Conservation (phyloP, 2,797 vertebrate species). For the Otolemur crassicaudatus region DNA sequence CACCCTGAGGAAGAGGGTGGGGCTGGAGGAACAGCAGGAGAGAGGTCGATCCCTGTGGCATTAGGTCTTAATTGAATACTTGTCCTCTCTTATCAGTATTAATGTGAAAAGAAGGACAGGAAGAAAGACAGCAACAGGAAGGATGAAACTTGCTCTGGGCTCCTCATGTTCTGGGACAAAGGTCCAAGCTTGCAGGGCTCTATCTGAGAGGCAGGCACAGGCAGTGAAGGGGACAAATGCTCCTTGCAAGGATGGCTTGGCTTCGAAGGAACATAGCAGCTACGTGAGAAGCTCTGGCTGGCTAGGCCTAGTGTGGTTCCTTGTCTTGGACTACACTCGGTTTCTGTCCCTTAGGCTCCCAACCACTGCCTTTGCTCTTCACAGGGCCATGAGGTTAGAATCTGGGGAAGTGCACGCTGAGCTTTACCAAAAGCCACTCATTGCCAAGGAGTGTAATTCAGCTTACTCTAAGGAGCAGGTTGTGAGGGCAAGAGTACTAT, state of each 20-base stretch:
- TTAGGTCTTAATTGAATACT: not conserved
- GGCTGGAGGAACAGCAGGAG: not conserved
- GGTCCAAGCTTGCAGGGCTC: constrained; percentile 4
- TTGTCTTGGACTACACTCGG: not conserved
- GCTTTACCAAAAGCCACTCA: not conserved
- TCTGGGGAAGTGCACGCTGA: not conserved
- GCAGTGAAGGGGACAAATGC: not conserved
- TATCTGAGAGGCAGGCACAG: not conserved
- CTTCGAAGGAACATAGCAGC: not conserved
- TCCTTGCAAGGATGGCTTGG: not conserved
- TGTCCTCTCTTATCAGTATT: constrained; percentile 23
- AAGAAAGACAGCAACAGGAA: not conserved
- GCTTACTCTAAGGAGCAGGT: not conserved
- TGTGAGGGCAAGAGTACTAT: not conserved
- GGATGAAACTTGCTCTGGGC: constrained; percentile 35
- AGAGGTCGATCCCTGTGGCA: not conserved
- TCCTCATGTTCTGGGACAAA: constrained; percentile 33
- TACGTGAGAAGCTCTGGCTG: not conserved
- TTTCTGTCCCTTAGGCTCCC: not conserved
- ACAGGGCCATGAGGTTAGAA: not conserved
- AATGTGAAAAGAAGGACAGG: not conserved
- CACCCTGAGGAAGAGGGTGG: not conserved
- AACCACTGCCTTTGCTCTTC: not conserved
- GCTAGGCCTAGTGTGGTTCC: not conserved
- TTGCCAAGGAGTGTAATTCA: not conserved